Base-by-base conservation (phyloP, 2,888 invertebrate species). In the Nysson spinosus region DNA sequence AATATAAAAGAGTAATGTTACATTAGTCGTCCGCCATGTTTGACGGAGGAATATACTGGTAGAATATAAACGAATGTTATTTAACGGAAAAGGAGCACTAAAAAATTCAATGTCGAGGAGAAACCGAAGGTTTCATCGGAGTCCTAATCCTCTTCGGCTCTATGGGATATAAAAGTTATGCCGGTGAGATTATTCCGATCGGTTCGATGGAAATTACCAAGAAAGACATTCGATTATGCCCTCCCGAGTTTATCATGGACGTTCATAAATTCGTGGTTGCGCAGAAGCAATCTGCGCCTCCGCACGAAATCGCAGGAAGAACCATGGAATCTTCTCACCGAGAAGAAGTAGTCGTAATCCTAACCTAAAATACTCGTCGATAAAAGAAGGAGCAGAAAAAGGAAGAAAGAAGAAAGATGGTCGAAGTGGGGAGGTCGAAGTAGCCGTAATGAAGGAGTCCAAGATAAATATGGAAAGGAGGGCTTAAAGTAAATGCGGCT, bases 391-490 rank as follows among this genome's bases (percentile, higher is more conserved):
- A 56, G 47, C n/a, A n/a, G 50, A 62, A 57, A 19, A 54, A 63
- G 49, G 37, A 52, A 42, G 14, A 26, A 55, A 28, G 43, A 16
- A 16, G 35, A 30, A n/a, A n/a, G 42, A 16, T 30, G 47, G 43
- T 42, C 61, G 32, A 56, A 62, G 55, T 54, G 50, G 49, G 54
- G 52, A 28, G 19, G 51, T 34, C 46, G 58, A 79, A 78, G 75
- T 78, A 69, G 74, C 70, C 69, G 72, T 79, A 74, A 77, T 77
- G 74, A 78, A 78, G 63, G 57, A 72, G 73, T 58, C 74, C 60
- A 71, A 72, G 79, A 82, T 82, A 80, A 80, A 82, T 80, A 82
- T 83, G 79, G 78, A 81, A 79, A 79, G 64, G 76, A 78, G 77
- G 76, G 76, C 75, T 83, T 78, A 81, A 69, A 75, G 78, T 68